phyloP scores from a whole-genome alignment of 1,140 invertebrate genomes.

The Monomorium pharaonis region DNA sequence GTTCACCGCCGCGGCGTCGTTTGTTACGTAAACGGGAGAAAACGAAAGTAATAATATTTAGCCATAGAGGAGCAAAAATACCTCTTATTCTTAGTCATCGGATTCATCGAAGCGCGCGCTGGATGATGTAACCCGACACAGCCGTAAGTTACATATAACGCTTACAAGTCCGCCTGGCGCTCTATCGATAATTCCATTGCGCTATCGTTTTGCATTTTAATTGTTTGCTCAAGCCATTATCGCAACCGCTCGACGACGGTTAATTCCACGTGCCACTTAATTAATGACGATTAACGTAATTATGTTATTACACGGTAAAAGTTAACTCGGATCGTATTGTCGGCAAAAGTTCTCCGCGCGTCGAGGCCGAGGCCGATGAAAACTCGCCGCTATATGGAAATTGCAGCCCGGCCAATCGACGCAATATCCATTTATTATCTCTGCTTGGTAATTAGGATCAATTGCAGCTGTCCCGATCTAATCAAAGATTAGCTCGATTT shows the following conservation, averaged over 20 bases:
- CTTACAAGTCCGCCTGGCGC: conserved; percentile 20
- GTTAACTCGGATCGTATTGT: conserved; percentile 30
- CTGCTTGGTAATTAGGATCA: conserved; percentile 53
- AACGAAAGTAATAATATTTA: conserved; percentile 56
- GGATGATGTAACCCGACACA: conserved; percentile 23
- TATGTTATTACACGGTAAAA: conserved; percentile 54
- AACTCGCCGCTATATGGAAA: conserved; percentile 48
- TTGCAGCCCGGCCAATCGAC: conserved; percentile 11
- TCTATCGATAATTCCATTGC: conserved; percentile 35
- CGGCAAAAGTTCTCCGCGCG: not conserved
- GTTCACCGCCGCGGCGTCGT: conserved; percentile 5
- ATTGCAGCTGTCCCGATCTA: conserved; percentile 50
- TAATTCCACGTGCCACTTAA: conserved; percentile 45
- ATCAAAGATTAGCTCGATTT: conserved; percentile 49
- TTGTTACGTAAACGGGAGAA: conserved; percentile 47
- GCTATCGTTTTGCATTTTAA: conserved; percentile 55
- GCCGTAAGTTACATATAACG: conserved; percentile 31
- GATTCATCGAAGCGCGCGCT: conserved; percentile 46
- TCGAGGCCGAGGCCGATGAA: conserved; percentile 31
- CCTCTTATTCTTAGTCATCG: conserved; percentile 54
- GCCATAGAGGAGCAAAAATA: conserved; percentile 49
- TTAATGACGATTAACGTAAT: conserved; percentile 52
- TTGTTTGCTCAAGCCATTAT: conserved; percentile 49
- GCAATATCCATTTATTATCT: conserved; percentile 57
- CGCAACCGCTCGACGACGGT: conserved; percentile 33